phyloP scores from a whole-genome alignment of 2,888 invertebrate species.

The Mycogona germanica region DNA sequence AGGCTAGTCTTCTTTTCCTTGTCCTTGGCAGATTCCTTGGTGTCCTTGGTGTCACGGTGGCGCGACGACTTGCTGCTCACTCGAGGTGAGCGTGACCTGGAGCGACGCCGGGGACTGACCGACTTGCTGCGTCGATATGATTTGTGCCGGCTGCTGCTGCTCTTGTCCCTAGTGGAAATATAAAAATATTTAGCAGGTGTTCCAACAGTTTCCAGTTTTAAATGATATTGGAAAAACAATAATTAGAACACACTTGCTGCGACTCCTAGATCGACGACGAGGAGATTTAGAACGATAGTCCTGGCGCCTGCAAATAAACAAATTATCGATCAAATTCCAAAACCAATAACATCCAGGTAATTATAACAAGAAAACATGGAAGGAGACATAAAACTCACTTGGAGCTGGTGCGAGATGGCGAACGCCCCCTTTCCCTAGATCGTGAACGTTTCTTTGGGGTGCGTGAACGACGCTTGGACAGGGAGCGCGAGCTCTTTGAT shows the following conservation, averaged over 20 bases:
- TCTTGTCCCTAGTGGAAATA: slow-evolving; percentile 11
- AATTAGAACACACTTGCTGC: slow-evolving; percentile 9
- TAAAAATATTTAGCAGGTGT: too few species aligned
- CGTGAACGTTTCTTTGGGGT: slow-evolving; percentile 16
- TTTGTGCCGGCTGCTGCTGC: slow-evolving; percentile 18
- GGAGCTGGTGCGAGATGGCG: slow-evolving; percentile 12
- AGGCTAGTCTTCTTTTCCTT: slow-evolving; percentile 4
- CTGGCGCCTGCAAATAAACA: not conserved
- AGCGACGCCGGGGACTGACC: slow-evolving; percentile 21
- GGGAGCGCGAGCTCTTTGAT: slow-evolving; percentile 17
- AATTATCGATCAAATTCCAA: not conserved
- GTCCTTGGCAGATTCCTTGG: slow-evolving; percentile 8
- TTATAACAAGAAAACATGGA: too few species aligned
- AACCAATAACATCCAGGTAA: not conserved
- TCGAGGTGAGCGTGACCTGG: slow-evolving; percentile 11
- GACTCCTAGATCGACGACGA: slow-evolving; percentile 8
- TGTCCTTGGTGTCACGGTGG: too few species aligned
- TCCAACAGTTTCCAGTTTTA: too few species aligned
- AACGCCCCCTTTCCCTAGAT: slow-evolving; percentile 13
- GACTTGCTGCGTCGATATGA: slow-evolving; percentile 18
- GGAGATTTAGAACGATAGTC: slow-evolving; percentile 11
- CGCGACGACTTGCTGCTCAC: slow-evolving; percentile 11
- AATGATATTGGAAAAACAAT: not conserved
- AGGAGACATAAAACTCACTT: too few species aligned
- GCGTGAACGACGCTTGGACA: slow-evolving; percentile 17